Evolutionary conservation across 2,888 invertebrate species (phyloP), one percentile per base, ranked within the genome.

Genomic region (Lithosia quadra): DNA sequence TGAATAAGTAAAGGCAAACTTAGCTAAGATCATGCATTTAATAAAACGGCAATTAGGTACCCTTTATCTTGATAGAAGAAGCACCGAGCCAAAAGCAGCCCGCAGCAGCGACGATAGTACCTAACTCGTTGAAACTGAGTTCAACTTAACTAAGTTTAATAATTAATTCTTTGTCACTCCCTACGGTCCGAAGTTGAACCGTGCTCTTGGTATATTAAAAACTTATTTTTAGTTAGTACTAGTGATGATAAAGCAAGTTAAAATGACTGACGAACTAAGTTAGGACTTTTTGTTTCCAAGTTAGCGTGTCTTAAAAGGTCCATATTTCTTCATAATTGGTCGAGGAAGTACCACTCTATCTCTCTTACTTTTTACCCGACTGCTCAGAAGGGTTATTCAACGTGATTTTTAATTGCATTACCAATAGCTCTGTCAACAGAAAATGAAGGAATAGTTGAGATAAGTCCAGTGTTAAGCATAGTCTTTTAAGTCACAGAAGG

Each of bases 91-190:
- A 58, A 33, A 33, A 58, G 24, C 4, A 56, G n/a, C 33, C 28
- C 58, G 13, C 60, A 60, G 36, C 36, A 15, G 60, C 5, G n/a
- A 36, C 22, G 21, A 13, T 39, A 76, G 65, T 62, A 59, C 34
- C 34, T 67, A 72, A 75, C 64, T 78, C 43, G 61, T 57, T 59
- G 34, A 33, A 62, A 68, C 67, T 68, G 66, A 64, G 68, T 78
- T 34, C 64, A 73, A 80, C 28, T 73, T 60, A 43, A 43, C 57
- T 71, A 68, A 78, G 78, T 75, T 78, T 55, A 75, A 73, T 78
- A 72, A 61, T 60, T 66, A 61, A 65, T 24, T 65, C 57, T 57
- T 57, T 65, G 39, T 80, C 69, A 70, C 55, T 80, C 69, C 67
- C 55, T 55, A 36, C 18, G 59, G 22, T 22, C 24, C 55, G 28